Base-by-base conservation (phyloP, 2,888 invertebrate genomes). In the Anoplius nigerrimus region DNA sequence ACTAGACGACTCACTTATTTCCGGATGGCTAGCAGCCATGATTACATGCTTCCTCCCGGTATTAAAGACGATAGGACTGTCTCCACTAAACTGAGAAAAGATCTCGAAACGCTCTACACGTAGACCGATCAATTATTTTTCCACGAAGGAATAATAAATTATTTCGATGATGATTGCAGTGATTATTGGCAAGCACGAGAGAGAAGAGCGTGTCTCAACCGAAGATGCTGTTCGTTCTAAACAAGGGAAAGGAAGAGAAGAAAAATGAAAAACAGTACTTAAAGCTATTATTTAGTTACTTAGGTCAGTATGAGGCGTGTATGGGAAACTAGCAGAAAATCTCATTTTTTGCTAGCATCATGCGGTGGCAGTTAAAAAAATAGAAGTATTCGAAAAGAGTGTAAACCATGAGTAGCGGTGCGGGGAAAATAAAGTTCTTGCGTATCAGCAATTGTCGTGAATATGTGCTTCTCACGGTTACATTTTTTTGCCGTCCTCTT, bases 301-400 rank as follows among this genome's bases (percentile, higher is more conserved):
- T 42, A 6, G 57, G 51, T 16, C 48, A 53, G 27, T 51, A 58
- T 57, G 53, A 45, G 16, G 24, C 55, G 58, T 66, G 66, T 54
- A 53, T 55, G 70, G 34, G 66, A 71, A 74, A 69, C 69, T 66
- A 57, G 34, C 53, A 74, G 67, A 69, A 74, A 77, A 77, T 76
- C 69, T 71, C 51, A 68, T 77, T 74, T 66, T 66, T 66, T 61
- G 55, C 18, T 5, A 6, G n/a, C 48, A 48, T 45, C 45, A 6
- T 15, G 3, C 24, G n/a, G 42, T 5, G 21, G 21, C 15, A 24
- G 13, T 48, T 54, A 51, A 2, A 18, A 48, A 48, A 18, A 18
- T 48, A 48, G 48, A 16, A 18, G 2, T 45, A 8, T 2, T 13
- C 16, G 48, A 5, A 16, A 8, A 48, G 34, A 6, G 34, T 34